Percentiles rank a stretch among this genome's conserved stretches.
These are phyloP conservation scores for Physocephala rufipes DNA, from an alignment of 2,888 invertebrate species.

Conservation along the genomic window DNA sequence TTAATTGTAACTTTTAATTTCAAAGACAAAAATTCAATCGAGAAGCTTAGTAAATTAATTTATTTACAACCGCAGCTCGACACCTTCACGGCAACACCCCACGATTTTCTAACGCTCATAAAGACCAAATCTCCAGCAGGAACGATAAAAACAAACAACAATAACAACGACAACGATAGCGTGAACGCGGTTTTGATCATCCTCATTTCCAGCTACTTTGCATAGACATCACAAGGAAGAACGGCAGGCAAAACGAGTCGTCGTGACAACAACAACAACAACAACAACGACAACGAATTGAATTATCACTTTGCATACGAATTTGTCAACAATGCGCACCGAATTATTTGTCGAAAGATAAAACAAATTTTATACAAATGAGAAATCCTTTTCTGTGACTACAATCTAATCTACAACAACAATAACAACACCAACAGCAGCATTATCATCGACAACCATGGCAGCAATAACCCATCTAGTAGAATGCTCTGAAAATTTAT, in stretches of 20 bases:
- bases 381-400: constrained; percentile 16
- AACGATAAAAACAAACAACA: constrained; percentile 16
- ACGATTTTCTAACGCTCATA: neutral
- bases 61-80: constrained; percentile 35
- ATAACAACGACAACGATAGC: neutral
- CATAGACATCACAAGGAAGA: too few relatives aligned
- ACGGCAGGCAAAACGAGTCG: too few relatives aligned
- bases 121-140: constrained; percentile 9
- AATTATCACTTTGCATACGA: constrained; percentile 35
- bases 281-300: constrained; percentile 25
- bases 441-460: neutral
- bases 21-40: neutral
- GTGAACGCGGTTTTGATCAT: constrained; percentile 15
- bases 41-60: constrained; percentile 30
- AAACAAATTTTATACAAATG: constrained; percentile 34
- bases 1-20: neutral
- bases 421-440: constrained; percentile 8
- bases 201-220: constrained; percentile 29
- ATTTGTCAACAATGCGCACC: constrained; percentile 30
- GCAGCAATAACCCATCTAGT: neutral
- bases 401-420: constrained; percentile 14
- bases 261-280: constrained; percentile 10
- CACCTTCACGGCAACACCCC: constrained; percentile 29
- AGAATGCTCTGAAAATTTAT: neutral
- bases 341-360: constrained; percentile 9